Evolutionary conservation across 2,797 vertebrate species (phyloP), one percentile per base, ranked within the genome.

Genomic region (Onychomys torridus): DNA sequence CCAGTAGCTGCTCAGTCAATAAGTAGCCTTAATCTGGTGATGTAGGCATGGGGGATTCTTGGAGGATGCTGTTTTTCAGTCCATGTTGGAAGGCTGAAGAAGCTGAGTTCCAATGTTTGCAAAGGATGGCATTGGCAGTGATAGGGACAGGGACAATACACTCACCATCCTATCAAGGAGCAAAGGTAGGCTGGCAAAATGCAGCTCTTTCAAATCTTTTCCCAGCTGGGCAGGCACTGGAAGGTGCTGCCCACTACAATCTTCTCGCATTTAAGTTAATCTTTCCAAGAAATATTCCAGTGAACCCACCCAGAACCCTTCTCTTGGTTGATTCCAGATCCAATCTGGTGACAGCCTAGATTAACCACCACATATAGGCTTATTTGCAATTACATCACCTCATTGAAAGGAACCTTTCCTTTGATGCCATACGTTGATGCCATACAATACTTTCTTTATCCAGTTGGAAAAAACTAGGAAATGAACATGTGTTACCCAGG

Each of bases 361-460:
- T 43, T 40, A 61, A 29, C 27, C 57, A 63, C 29, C 37, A 63
- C 13, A 32, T 16, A 25, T 49, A 34, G 34, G 14, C 17, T 79
- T 88, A 57, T 87, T 57, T 89, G 61, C 37, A 93, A 61, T 9
- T 10, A 17, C 3, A 2, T 34, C 95, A 77, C 61, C 1, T 46
- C 37, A 71, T n/a, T 75, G 73, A 91, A 81, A 0, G 13, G 17
- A 10, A 76, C 6, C 10, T 52, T 40, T 40, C 21, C 40, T 73
- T 40, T 73, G 37, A 73, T 23, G 69, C 5, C 71, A 73, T 25
- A 37, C 19, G 5, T 71, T 75, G n/a, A 77, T 46, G 69, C 12
- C 13, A 43, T 49, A 0, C 6, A 17, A 63, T 77, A 8, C 1
- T 49, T 0, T 67, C 16, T 52, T 49, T 76, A 21, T 9, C 23